Conservation (phyloP, 2,113 vertebrate genomes). For the Cyphomyrus plagiostoma region DNA sequence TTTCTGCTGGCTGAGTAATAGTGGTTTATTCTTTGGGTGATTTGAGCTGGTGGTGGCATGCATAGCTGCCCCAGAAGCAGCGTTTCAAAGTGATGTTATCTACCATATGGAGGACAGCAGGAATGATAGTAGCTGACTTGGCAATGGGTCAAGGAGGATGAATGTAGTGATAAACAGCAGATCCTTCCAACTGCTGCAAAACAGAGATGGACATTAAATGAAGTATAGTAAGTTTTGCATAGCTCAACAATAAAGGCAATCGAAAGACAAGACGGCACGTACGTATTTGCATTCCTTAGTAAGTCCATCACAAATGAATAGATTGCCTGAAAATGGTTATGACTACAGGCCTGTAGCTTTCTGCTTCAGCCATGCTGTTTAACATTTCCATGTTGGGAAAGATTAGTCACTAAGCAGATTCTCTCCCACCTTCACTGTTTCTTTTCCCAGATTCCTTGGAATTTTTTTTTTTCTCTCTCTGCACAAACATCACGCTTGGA, state of each 20-base stretch:
- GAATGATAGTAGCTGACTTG: background rate
- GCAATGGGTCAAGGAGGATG: background rate
- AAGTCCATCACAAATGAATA: background rate
- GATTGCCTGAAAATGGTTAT: background rate
- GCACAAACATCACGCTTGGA: background rate
- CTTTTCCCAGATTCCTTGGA: background rate
- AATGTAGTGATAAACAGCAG: background rate
- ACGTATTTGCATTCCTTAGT: background rate
- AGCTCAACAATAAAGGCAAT: background rate
- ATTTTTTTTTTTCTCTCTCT: background rate
- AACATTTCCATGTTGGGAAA: background rate
- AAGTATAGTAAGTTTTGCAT: background rate
- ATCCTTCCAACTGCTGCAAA: background rate
- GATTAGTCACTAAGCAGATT: background rate
- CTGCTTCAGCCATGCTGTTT: background rate
- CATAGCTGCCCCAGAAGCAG: background rate
- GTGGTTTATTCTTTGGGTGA: background rate
- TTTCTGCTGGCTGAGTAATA: background rate
- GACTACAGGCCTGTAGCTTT: background rate
- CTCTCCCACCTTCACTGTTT: background rate
- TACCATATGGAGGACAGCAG: background rate
- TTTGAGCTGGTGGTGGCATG: background rate
- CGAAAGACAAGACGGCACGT: background rate
- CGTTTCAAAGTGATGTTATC: background rate
- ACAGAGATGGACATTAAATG: background rate